Evolutionary conservation across 2,113 vertebrate genomes (phyloP).

Genomic region (Tamias sibiricus): DNA sequence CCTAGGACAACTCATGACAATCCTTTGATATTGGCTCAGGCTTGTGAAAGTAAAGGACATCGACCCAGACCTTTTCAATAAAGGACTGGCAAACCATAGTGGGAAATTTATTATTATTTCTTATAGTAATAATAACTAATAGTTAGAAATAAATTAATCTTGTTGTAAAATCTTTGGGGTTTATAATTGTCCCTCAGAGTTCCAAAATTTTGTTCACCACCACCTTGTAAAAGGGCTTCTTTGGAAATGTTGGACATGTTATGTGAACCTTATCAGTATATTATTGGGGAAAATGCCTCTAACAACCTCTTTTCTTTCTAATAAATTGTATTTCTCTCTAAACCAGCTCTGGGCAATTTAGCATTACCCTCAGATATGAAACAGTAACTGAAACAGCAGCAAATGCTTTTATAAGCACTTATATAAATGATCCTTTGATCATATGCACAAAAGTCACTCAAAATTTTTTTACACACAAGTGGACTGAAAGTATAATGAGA

Average conservation of each 20-base stretch:
- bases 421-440: background rate
- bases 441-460: background rate
- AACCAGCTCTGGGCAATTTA: background rate
- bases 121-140: background rate
- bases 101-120: background rate
- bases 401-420: background rate
- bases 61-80: background rate
- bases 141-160: background rate
- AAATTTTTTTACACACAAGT: background rate
- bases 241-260: background rate
- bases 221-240: background rate
- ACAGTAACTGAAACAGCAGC: too few relatives aligned
- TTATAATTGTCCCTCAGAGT: background rate
- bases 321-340: background rate
- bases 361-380: background rate
- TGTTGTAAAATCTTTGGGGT: background rate
- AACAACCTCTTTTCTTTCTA: background rate
- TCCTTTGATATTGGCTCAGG: background rate
- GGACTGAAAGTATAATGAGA: background rate
- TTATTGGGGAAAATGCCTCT: background rate
- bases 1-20: too few relatives aligned
- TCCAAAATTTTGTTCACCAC: background rate
- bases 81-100: background rate
- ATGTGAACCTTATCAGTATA: background rate
- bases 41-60: background rate